Percentiles rank a stretch among this genome's conserved stretches.
phyloP scores from a whole-genome alignment of 2,113 vertebrate species.

The Aplodontia rufa region DNA sequence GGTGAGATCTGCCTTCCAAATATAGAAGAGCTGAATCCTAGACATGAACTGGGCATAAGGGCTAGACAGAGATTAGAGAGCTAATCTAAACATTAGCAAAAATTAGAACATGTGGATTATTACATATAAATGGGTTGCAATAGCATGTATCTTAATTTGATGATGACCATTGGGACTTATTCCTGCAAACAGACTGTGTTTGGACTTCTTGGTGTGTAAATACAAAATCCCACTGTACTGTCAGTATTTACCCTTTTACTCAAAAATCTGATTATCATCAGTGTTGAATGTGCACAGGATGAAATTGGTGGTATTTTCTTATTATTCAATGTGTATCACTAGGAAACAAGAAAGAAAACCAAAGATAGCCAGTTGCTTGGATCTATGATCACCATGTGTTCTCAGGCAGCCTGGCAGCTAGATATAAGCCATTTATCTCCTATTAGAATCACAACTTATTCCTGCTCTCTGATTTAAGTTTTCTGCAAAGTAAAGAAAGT shows the following conservation, averaged over 20 bases:
- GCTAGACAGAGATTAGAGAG: neutral
- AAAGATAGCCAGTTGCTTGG: constrained; percentile 35
- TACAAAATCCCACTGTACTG: neutral
- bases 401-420: constrained; percentile 47
- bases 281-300: neutral
- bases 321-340: constrained; percentile 26
- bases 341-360: constrained; percentile 59
- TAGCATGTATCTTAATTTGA: constrained; percentile 30
- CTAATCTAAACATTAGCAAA: constrained; percentile 13
- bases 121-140: neutral
- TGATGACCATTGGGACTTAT: neutral
- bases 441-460: constrained; percentile 69
- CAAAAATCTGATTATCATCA: constrained; percentile 44
- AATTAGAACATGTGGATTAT: neutral
- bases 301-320: constrained; percentile 54
- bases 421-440: constrained; percentile 70
- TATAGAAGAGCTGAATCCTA: neutral
- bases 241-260: neutral
- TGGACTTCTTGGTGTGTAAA: neutral
- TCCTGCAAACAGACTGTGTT: neutral
- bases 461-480: constrained; percentile 63
- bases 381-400: constrained; percentile 51
- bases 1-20: neutral
- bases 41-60: neutral
- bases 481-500: constrained; percentile 62